Base-by-base conservation (phyloP, 2,888 invertebrate genomes). In the Patella ulyssiponensis region DNA sequence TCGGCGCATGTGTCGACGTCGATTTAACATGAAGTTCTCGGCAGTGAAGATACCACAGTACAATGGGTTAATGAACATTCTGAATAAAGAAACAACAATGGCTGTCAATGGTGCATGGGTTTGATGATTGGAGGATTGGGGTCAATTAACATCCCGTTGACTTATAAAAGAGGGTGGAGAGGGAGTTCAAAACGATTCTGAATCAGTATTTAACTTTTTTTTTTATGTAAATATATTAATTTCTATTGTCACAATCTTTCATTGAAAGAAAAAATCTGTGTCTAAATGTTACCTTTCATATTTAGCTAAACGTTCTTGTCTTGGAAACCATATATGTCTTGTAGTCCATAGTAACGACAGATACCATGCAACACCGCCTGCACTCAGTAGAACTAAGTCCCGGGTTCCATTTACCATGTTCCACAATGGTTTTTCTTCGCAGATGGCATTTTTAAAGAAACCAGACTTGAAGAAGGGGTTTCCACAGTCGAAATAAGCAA, bases 11-110 rank as follows among this genome's bases (percentile, higher is more conserved):
- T 98, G 97, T 77, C 97, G 94, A 87, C 96, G 87, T 82, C 99
- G 93, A 91, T 99, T 99, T 86, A 99, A 92, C 2, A 97, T 96
- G 94, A 99, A 94, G 53, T 97, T 96, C 92, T 99, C 98, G 91
- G 99, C 98, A 83, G 98, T 96, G 23, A 99, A 93, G 33, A 97
- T 92, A 0, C 96, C 95, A 88, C 96, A 96, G 92, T 98, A 99
- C 96, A 98, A 97, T 0, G 99, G 98, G 23, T 95, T 94, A 0
- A 98, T 96, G 89, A 97, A 99, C 76, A 99, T 93, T 77, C 93
- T 93, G 86, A 15, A 69, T 77, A 56, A 23, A 71, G 64, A 44
- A 78, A 74, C 44, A 74, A 51, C 44, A 44, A 44, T 9, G 9
- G 44, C 44, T 9, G 44, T 7, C 44, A 44, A 44, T 44, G 44